Conservation (phyloP, 1,140 invertebrate species). For the Zaprionus ghesquierei region DNA sequence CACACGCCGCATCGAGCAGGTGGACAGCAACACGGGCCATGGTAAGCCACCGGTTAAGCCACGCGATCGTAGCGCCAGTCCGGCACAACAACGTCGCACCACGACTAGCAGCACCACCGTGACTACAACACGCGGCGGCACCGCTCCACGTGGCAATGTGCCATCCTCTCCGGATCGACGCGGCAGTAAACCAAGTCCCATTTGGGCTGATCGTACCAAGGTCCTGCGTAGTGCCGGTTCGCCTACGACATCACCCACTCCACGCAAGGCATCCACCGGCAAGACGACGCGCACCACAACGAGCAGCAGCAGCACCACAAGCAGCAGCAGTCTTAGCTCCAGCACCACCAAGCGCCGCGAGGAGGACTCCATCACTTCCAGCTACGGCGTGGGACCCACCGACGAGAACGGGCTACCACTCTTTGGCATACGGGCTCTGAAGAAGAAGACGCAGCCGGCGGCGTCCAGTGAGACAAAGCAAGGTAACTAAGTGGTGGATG, state of each 20-base stretch:
- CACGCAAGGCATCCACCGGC: slow-evolving; percentile 45
- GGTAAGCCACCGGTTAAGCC: slow-evolving; percentile 70
- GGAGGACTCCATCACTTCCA: slow-evolving; percentile 87
- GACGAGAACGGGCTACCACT: slow-evolving; percentile 90
- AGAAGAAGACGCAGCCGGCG: slow-evolving; percentile 85
- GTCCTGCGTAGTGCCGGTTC: slow-evolving; percentile 68
- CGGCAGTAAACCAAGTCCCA: slow-evolving; percentile 82
- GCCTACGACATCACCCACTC: slow-evolving; percentile 4
- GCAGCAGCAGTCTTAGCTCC: slow-evolving; percentile 78
- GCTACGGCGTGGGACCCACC: slow-evolving; percentile 91
- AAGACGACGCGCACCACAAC: slow-evolving; percentile 50
- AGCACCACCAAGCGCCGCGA: slow-evolving; percentile 55
- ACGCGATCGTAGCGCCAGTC: slow-evolving; percentile 67
- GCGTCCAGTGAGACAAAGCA: slow-evolving; percentile 82
- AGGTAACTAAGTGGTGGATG: slow-evolving; percentile 77
- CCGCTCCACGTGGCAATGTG: slow-evolving; percentile 18
- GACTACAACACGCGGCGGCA: slow-evolving; percentile 18
- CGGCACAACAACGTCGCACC: slow-evolving; percentile 34
- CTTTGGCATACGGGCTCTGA: slow-evolving; percentile 89
- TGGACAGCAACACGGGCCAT: slow-evolving; percentile 42
- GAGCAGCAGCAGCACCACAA: slow-evolving; percentile 58
- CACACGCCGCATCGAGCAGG: slow-evolving; percentile 31
- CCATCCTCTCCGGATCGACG: slow-evolving; percentile 30
- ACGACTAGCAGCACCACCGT: slow-evolving; percentile 24
- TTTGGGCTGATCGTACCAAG: slow-evolving; percentile 84